These are phyloP conservation scores for Microhierax caerulescens DNA, from an alignment of 2,797 vertebrate genomes.

Conservation along the genomic window DNA sequence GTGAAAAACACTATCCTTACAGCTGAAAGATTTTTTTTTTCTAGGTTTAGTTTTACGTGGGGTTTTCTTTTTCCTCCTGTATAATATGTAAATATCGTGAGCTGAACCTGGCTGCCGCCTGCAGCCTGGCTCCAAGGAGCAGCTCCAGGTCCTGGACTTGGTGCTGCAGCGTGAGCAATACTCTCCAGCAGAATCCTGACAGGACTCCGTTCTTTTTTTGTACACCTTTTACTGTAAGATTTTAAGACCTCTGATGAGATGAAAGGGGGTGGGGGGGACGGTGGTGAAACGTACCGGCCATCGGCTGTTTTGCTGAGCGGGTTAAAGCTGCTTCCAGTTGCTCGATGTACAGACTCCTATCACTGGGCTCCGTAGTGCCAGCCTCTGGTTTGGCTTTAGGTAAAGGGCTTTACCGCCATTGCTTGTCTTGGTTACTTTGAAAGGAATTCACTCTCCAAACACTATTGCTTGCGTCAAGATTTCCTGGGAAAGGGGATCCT, in stretches of 20 bases:
- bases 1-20: conserved; percentile 84
- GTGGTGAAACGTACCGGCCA: background rate
- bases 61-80: conserved; percentile 83
- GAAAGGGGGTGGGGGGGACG: background rate
- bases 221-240: conserved; percentile 82
- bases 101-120: conserved; percentile 69
- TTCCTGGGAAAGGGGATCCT: conserved; percentile 52
- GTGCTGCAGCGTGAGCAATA: conserved; percentile 76
- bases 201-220: conserved; percentile 75
- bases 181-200: conserved; percentile 74
- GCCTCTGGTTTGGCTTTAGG: conserved; percentile 25
- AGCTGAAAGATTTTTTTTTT: conserved; percentile 84
- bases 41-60: conserved; percentile 78
- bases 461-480: conserved; percentile 33
- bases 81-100: conserved; percentile 96
- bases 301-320: conserved; percentile 45
- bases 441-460: conserved; percentile 77
- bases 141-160: conserved; percentile 65
- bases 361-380: conserved; percentile 27
- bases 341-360: conserved; percentile 66
- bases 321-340: conserved; percentile 62
- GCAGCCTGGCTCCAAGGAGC: conserved; percentile 65
- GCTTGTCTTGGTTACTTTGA: conserved; percentile 65
- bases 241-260: conserved; percentile 74
- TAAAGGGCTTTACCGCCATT: conserved; percentile 48